Base-by-base conservation (phyloP, 2,797 vertebrate species). In the Acipenser oxyrinchus region DNA sequence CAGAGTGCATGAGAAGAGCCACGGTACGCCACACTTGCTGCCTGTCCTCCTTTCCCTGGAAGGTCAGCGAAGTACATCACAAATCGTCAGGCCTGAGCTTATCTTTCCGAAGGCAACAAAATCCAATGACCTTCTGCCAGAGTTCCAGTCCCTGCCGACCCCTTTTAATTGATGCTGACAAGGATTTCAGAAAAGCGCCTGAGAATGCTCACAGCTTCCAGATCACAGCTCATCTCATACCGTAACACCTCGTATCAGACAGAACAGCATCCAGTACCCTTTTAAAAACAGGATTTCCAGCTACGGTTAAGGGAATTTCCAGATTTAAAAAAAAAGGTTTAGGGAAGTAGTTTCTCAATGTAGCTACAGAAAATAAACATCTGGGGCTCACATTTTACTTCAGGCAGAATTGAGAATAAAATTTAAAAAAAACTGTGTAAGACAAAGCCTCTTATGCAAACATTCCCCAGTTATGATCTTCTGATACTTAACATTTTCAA, bases 101-200 rank as follows among this genome's bases (percentile, higher is more conserved):
- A 88, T 89, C 88, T 88, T 88, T 88, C 87, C 81, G 78, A 82
- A 78, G 72, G 79, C 83, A 82, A 84, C 87, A 86, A 87, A 88
- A 89, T 87, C 86, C 83, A 76, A 37, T 62, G 60, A 62, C 60
- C 60, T 62, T 62, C 60, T 62, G 60, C 60, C 60, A 62, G 60
- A 83, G 86, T 89, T 88, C 83, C 83, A 78, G 80, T 88, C 85
- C 84, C 77, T 73, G 53, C 66, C 57, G 79, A 82, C 79, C 80
- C 74, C 69, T 75, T 73, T 84, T 90, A 90, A 91, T 89, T 81
- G 78, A 87, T 88, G 81, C 79, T 83, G 88, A 91, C 89, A 89
- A 85, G 82, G 84, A 86, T 88, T 86, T 88, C 85, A 84, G 79
- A 81, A 70, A 68, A 79, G 80, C 71, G 81, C 76, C 76, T 10